A percentile compares a stretch with the other conserved stretches of the same genome.
Evolutionary conservation across 2,797 vertebrate species (phyloP).

Genomic region (Morus bassanus): DNA sequence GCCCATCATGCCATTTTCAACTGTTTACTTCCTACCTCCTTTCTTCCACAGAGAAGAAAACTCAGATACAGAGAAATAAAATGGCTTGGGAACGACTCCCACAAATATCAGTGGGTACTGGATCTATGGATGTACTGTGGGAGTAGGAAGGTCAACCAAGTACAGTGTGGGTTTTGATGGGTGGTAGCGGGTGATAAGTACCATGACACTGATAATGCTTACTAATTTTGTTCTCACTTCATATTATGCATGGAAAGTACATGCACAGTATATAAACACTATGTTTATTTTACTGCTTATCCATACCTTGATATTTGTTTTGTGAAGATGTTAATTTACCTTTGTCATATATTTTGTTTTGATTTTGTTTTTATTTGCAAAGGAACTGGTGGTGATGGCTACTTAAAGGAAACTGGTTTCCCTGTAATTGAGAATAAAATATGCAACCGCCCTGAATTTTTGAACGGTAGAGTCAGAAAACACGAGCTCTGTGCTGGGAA

Average conservation of each 20-base stretch:
- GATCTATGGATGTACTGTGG: not conserved
- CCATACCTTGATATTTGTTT: not conserved
- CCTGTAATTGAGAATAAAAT: slow-evolving; percentile 94
- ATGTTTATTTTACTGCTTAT: not conserved
- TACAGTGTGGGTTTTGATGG: not conserved
- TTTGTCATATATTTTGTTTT: not conserved
- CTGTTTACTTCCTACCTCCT: not conserved
- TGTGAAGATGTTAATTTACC: not conserved
- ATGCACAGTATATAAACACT: not conserved
- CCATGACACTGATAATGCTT: not conserved
- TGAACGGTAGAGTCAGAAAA: slow-evolving; percentile 79
- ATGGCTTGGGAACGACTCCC: not conserved
- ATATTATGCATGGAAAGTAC: not conserved
- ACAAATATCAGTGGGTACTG: not conserved
- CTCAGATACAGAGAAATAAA: not conserved
- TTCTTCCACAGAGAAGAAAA: not conserved
- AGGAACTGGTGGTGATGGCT: slow-evolving; percentile 82
- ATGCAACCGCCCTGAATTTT: slow-evolving; percentile 86
- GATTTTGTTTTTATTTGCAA: not conserved
- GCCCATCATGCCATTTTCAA: not conserved
- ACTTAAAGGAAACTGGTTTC: slow-evolving; percentile 90
- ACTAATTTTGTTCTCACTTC: not conserved
- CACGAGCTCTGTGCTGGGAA: slow-evolving; percentile 91
- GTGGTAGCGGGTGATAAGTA: not conserved
- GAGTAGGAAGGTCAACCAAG: not conserved